These are phyloP conservation scores for Neoarius graeffei DNA, from an alignment of 2,113 vertebrate species.

Conservation along the genomic window DNA sequence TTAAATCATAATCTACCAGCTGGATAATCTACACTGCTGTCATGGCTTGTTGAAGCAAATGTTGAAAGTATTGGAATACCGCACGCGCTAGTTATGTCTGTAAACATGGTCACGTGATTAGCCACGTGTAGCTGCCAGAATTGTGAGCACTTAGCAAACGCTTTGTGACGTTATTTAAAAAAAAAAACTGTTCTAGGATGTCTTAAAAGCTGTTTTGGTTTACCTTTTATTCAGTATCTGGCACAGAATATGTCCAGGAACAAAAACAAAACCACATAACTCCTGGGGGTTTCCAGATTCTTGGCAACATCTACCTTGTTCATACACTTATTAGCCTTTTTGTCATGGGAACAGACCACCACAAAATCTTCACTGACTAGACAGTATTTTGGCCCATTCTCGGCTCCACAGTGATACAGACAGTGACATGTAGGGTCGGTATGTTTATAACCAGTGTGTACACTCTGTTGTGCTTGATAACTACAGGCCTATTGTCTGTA, in stretches of 20 bases:
- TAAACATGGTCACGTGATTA: constrained; percentile 72
- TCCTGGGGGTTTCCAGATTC: not conserved
- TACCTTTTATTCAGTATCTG: not conserved
- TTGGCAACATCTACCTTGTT: not conserved
- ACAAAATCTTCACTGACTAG: not conserved
- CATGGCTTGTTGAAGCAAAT: not conserved
- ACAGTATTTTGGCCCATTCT: not conserved
- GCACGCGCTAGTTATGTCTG: constrained; percentile 37
- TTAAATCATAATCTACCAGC: not conserved
- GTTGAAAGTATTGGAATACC: constrained; percentile 20
- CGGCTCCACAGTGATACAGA: too few species aligned
- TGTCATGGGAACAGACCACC: not conserved
- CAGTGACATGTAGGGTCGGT: not conserved
- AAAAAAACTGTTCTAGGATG: not conserved
- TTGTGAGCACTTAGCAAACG: not conserved
- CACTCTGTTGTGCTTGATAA: too few species aligned
- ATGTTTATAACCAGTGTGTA: not conserved
- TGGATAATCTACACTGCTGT: not conserved
- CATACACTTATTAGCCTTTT: not conserved
- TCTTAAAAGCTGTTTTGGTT: not conserved
- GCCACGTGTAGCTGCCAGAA: constrained; percentile 57
- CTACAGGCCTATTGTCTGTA: too few species aligned
- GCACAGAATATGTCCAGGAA: not conserved
- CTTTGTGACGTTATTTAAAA: not conserved
- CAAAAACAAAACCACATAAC: not conserved